Evolutionary conservation across 92 coral and sea anemone species (phyloP), one percentile per base, ranked within the genome.

Genomic region (Parazoanthus darwini): DNA sequence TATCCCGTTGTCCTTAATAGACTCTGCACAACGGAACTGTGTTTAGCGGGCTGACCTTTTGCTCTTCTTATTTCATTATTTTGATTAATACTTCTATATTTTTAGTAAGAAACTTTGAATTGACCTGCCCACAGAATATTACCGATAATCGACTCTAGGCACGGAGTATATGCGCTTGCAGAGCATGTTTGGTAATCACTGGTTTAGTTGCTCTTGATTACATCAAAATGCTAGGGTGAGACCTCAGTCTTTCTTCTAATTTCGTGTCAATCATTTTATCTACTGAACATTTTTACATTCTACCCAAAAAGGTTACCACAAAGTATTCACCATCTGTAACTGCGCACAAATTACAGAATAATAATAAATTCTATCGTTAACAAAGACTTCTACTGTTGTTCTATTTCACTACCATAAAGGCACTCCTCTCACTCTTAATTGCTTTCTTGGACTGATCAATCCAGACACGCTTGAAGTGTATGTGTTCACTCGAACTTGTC

Each of bases 341-440:
- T 84, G 65, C 43, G 46, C 78, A 71, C 87, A 46, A 71, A 44
- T 33, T 36, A 84, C 18, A 44, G 75, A 39, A 84, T 78, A 35
- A 48, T 84, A 71, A 84, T 84, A 84, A 76, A 46, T 84, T 84
- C 26, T 84, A 71, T 71, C 79, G 26, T 46, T 46, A 71, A 84
- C 87, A 70, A 71, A 71, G 66, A 33, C 87, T 26, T 84, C 65
- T 51, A 26, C 54, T 71, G 67, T 46, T 71, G 66, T 46, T 84
- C 44, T 46, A 84, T 84, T 84, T 56, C 29, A 29, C 79, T 70
- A 56, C 46, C 29, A 71, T 74, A 84, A 71, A 70, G 15, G 78
- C 65, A n/a, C 87, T 37, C 29, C 87, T 71, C 65, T 67, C 65
- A 26, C 78, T 22, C 37, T 71, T 84, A 84, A 84, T 84, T 48